These are phyloP conservation scores for Hirtodrosophila confusa DNA, from an alignment of 2,888 invertebrate species.

Conservation along the genomic window DNA sequence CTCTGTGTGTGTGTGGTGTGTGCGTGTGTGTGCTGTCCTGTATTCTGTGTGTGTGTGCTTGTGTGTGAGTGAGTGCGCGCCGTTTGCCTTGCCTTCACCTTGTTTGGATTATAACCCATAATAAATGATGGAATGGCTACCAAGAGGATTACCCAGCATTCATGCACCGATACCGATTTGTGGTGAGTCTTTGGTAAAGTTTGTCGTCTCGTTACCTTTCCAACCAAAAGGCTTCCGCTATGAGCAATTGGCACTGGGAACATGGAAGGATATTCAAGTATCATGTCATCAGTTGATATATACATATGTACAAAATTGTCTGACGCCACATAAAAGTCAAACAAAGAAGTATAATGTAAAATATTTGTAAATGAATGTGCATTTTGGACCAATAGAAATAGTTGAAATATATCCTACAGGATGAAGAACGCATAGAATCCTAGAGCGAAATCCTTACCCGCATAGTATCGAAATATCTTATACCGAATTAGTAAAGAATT, in stretches of 20 bases:
- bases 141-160: constrained; percentile 85
- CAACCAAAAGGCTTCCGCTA: neutral
- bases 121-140: constrained; percentile 85
- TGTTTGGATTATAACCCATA: constrained; percentile 76
- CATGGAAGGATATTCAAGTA: constrained; percentile 4
- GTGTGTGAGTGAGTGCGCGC: constrained; percentile 18
- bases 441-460: too few relatives aligned
- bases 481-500: too few relatives aligned
- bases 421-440: too few relatives aligned
- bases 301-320: too few relatives aligned
- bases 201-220: constrained; percentile 54
- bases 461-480: too few relatives aligned
- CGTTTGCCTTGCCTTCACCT: constrained; percentile 63
- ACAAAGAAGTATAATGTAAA: too few relatives aligned
- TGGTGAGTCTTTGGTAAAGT: constrained; percentile 84
- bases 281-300: neutral
- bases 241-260: too few relatives aligned
- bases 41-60: constrained; percentile 21
- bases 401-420: too few relatives aligned
- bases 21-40: constrained; percentile 18
- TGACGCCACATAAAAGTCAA: too few relatives aligned
- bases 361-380: too few relatives aligned
- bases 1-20: constrained; percentile 21
- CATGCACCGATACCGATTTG: constrained; percentile 85
- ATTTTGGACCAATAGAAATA: too few relatives aligned